A percentile compares a stretch with the other conserved stretches of the same genome.
These are phyloP conservation scores for Apeltes quadracus DNA, from an alignment of 2,113 vertebrate species.

Conservation along the genomic window DNA sequence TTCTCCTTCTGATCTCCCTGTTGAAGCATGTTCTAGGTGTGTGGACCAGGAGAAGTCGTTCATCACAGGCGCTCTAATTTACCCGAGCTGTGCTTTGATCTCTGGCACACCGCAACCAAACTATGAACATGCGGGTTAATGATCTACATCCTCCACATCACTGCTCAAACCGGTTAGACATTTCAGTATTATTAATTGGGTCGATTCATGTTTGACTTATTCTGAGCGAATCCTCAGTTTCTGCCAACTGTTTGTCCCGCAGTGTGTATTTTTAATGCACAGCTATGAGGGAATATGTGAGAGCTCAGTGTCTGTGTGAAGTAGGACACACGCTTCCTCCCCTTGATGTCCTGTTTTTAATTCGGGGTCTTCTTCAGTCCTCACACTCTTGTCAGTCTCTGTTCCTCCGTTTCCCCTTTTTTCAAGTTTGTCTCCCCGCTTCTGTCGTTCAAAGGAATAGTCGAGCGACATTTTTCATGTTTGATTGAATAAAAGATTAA, in stretches of 20 bases:
- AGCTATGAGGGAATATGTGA: not conserved
- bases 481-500: not conserved
- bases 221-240: conserved; percentile 14
- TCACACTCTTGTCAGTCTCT: not conserved
- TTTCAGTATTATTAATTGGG: conserved; percentile 6
- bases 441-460: not conserved
- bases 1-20: not conserved
- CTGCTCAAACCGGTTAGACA: not conserved
- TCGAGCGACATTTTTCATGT: not conserved
- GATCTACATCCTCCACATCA: not conserved
- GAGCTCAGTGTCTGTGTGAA: conserved; percentile 12
- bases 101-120: conserved; percentile 17
- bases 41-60: conserved; percentile 7
- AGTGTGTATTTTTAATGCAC: not conserved
- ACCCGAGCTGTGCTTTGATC: conserved; percentile 22
- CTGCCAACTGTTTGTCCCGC: not conserved
- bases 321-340: conserved; percentile 2
- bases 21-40: not conserved
- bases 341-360: conserved; percentile 20
- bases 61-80: not conserved
- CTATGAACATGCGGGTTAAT: conserved; percentile 10
- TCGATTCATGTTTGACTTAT: not conserved
- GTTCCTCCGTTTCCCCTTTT: not conserved
- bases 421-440: not conserved
- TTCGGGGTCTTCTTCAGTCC: not conserved